phyloP scores from a whole-genome alignment of 2,888 invertebrate genomes.

The Pasiphila rectangulata region DNA sequence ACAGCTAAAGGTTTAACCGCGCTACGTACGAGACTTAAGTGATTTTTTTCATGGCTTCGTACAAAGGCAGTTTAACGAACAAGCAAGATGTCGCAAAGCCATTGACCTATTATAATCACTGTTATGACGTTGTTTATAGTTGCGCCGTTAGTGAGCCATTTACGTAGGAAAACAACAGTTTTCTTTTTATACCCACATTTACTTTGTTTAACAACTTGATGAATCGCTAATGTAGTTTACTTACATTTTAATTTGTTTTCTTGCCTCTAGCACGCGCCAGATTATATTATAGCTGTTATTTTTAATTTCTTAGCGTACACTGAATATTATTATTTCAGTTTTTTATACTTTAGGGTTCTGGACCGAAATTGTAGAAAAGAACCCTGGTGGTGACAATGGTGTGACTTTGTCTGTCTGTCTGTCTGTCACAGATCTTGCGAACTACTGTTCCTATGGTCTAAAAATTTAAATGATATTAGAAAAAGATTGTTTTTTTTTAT shows the following conservation, averaged over 20 bases:
- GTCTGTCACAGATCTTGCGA: no score
- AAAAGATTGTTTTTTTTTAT: no score
- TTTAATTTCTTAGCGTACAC: constrained; percentile 7
- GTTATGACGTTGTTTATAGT: constrained; percentile 63
- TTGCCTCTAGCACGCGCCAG: constrained; percentile 21
- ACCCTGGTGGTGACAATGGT: no score
- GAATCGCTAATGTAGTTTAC: constrained; percentile 36
- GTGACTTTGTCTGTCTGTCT: no score
- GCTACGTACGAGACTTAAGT: constrained; percentile 65
- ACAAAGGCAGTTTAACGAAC: constrained; percentile 66
- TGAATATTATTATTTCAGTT: no score
- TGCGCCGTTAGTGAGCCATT: constrained; percentile 51
- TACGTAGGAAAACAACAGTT: constrained; percentile 42
- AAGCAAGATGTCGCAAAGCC: constrained; percentile 68
- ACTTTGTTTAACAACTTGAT: constrained; percentile 36
- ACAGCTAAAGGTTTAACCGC: constrained; percentile 66
- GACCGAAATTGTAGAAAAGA: no score
- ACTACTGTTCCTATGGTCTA: no score
- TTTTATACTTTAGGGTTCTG: no score
- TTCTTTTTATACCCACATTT: constrained; percentile 41
- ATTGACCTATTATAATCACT: constrained; percentile 68
- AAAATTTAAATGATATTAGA: no score
- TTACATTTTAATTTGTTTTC: constrained; percentile 30
- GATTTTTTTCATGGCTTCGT: constrained; percentile 67
- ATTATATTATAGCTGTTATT: constrained; percentile 22